A percentile compares a stretch with the other conserved stretches of the same genome.
phyloP scores from a whole-genome alignment of 2,888 invertebrate genomes.

The Oligia fasciuncula region DNA sequence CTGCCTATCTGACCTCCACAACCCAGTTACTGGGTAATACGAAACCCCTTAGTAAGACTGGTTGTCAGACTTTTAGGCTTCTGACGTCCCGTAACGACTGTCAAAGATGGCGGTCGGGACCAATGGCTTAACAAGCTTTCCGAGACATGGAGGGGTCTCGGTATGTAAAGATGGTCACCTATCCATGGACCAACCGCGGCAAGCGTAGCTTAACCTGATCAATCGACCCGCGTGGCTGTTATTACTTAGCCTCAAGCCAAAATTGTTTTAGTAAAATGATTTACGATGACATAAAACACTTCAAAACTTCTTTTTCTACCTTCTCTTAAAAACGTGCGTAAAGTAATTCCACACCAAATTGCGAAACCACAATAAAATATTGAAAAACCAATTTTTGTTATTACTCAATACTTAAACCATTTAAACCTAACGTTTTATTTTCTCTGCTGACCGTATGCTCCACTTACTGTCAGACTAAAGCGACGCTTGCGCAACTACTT shows the following conservation, averaged over 20 bases:
- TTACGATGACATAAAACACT: not conserved
- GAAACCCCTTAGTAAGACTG: not conserved
- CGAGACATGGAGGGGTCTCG: no score
- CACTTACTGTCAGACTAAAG: constrained; percentile 60
- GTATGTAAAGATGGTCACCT: not conserved
- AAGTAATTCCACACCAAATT: constrained; percentile 15
- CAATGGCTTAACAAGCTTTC: not conserved
- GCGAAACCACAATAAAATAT: constrained; percentile 19
- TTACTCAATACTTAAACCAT: constrained; percentile 22
- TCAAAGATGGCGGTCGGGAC: not conserved
- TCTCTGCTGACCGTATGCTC: constrained; percentile 71
- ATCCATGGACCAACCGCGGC: not conserved
- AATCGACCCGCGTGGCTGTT: no score
- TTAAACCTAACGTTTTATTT: constrained; percentile 32
- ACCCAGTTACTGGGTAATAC: no score
- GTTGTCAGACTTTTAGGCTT: not conserved
- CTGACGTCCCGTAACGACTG: not conserved
- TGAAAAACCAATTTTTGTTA: constrained; percentile 7
- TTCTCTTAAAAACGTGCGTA: not conserved
- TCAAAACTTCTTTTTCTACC: not conserved
- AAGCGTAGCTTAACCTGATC: not conserved
- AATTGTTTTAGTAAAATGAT: not conserved
- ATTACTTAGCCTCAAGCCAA: no score
- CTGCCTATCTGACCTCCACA: no score
- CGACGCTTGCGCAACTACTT: constrained; percentile 63